Percentiles rank a stretch among this genome's conserved stretches.
Evolutionary conservation across 2,888 invertebrate genomes (phyloP).

Genomic region (Trachelus iudaicus): DNA sequence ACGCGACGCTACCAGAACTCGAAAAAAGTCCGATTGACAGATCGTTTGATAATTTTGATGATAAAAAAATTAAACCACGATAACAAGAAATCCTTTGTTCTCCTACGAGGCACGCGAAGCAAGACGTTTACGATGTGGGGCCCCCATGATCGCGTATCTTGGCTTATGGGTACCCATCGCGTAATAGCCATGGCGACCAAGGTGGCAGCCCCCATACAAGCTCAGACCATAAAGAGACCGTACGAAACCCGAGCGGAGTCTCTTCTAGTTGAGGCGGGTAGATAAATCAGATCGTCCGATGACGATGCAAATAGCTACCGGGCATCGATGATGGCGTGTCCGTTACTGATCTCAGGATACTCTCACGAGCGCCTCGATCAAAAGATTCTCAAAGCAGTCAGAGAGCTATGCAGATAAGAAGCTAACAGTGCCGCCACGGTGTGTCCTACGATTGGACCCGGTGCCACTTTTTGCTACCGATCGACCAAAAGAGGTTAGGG

Average conservation of each 20-base stretch:
- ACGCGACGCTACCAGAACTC: too few species aligned
- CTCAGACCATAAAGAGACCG: too few species aligned
- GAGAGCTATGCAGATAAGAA: slow-evolving; percentile 24
- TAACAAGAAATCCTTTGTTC: too few species aligned
- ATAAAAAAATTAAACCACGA: too few species aligned
- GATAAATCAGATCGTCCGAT: slow-evolving; percentile 29
- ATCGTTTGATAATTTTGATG: too few species aligned
- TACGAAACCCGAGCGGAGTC: too few species aligned
- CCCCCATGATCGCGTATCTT: slow-evolving; percentile 11
- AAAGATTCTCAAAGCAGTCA: neutral
- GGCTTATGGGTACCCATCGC: neutral
- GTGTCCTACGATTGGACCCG: slow-evolving; percentile 11
- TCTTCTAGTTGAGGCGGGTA: slow-evolving; percentile 9
- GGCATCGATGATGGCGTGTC: slow-evolving; percentile 6
- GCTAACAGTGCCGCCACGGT: slow-evolving; percentile 11
- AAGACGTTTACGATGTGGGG: neutral
- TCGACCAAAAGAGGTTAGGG: neutral
- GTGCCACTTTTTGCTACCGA: slow-evolving; percentile 1
- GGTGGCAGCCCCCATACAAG: too few species aligned
- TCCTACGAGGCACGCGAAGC: neutral
- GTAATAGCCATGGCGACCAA: too few species aligned
- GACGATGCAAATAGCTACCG: slow-evolving; percentile 32
- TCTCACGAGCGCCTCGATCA: slow-evolving; percentile 12
- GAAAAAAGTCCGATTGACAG: too few species aligned
- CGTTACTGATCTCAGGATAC: slow-evolving; percentile 14